phyloP scores from a whole-genome alignment of 92 coral and sea anemone species.

The Porites lobata region DNA sequence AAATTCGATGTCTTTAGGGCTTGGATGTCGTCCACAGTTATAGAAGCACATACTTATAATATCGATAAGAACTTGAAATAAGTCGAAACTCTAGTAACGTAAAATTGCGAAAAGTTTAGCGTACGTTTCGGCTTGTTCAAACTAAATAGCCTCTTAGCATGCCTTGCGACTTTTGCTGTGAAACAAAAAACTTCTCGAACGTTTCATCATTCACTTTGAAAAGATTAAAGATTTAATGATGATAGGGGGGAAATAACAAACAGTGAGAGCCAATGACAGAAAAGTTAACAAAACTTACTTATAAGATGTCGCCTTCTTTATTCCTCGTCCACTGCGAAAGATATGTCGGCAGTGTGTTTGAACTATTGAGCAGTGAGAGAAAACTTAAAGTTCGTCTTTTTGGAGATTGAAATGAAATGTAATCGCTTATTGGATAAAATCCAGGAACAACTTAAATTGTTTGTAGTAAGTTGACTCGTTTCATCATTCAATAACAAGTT shows the following conservation, averaged over 20 bases:
- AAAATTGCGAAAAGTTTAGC: too few species aligned
- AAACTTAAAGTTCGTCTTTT: not conserved
- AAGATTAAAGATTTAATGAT: not conserved
- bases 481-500: not conserved
- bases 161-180: too few species aligned
- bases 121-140: too few species aligned
- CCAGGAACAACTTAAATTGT: not conserved
- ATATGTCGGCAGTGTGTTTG: not conserved
- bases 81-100: too few species aligned
- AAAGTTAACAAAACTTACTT: not conserved
- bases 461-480: slow-evolving; percentile 3
- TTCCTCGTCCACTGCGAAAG: not conserved
- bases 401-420: not conserved
- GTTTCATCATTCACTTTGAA: not conserved
- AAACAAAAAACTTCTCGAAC: too few species aligned
- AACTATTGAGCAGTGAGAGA: slow-evolving; percentile 18
- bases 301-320: not conserved
- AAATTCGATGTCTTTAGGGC: too few species aligned
- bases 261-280: not conserved
- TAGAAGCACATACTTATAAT: too few species aligned
- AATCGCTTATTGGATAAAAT: not conserved
- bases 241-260: not conserved
- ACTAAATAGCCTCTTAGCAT: too few species aligned
- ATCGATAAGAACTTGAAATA: too few species aligned
- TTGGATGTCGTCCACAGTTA: too few species aligned